phyloP scores from a whole-genome alignment of 2,888 invertebrate genomes.

The Epirrhoe tristata region DNA sequence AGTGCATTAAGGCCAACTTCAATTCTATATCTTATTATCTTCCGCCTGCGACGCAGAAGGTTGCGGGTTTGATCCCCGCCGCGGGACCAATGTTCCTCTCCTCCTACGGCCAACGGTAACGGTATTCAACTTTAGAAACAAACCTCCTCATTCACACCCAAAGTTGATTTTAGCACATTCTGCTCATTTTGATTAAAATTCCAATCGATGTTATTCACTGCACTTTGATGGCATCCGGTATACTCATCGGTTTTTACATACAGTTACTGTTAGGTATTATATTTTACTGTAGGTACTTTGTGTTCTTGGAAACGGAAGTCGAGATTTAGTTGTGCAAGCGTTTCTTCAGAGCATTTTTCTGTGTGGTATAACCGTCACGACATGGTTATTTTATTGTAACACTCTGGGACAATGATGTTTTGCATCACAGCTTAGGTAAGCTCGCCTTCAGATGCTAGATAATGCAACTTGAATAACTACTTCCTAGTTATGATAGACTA shows the following conservation, averaged over 20 bases:
- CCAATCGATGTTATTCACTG: no score
- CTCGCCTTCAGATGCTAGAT: slow-evolving; percentile 16
- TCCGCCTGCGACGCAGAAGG: background rate
- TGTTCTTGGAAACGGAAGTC: slow-evolving; percentile 56
- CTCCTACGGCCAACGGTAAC: no score
- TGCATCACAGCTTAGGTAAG: slow-evolving; percentile 40
- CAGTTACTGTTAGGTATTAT: background rate
- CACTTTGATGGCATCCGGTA: slow-evolving; percentile 12
- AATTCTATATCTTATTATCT: background rate
- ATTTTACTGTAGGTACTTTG: no score
- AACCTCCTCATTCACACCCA: no score
- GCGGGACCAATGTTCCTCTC: no score
- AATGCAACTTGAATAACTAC: slow-evolving; percentile 21
- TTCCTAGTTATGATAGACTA: slow-evolving; percentile 22
- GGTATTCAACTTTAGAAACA: no score
- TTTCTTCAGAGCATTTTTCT: slow-evolving; percentile 32
- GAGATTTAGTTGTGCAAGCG: slow-evolving; percentile 46
- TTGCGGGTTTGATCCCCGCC: no score
- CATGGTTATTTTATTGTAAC: slow-evolving; percentile 31
- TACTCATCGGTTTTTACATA: background rate
- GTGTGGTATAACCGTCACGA: slow-evolving; percentile 33
- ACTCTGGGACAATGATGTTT: slow-evolving; percentile 33
- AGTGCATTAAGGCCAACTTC: background rate
- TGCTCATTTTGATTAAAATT: no score
- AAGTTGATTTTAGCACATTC: no score